phyloP scores from a whole-genome alignment of 2,888 invertebrate genomes.

The Drosophila nigritarsus region DNA sequence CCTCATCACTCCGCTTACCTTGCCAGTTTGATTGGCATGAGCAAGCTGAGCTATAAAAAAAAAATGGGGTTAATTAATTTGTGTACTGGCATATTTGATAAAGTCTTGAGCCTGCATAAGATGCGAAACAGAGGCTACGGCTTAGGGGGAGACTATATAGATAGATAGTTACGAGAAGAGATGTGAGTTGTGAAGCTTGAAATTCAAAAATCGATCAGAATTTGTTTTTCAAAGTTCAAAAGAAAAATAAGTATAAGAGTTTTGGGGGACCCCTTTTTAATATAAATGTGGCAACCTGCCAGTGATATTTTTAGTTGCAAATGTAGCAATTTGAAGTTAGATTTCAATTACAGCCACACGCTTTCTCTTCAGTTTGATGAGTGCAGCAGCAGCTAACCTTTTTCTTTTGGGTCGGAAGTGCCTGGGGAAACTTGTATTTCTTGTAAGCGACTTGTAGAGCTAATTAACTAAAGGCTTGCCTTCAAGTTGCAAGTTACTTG shows the following conservation, averaged over 20 bases:
- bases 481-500: constrained; percentile 24
- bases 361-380: constrained; percentile 30
- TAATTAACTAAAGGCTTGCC: constrained; percentile 32
- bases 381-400: constrained; percentile 28
- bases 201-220: not conserved
- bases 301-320: constrained; percentile 12
- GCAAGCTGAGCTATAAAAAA: constrained; percentile 13
- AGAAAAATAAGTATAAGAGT: not conserved
- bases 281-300: not conserved
- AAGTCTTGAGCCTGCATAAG: constrained; percentile 7
- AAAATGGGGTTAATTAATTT: constrained; percentile 68
- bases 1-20: constrained; percentile 48
- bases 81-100: constrained; percentile 66
- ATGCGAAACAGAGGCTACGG: constrained; percentile 21
- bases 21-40: constrained; percentile 58
- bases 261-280: not conserved
- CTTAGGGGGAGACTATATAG: not conserved
- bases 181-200: not conserved
- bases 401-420: constrained; percentile 54
- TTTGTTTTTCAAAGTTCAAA: not conserved
- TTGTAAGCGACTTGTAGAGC: constrained; percentile 23
- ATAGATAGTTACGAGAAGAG: not conserved
- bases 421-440: constrained; percentile 28
- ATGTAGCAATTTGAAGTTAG: constrained; percentile 34
- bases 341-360: constrained; percentile 50